phyloP scores from a whole-genome alignment of 2,113 vertebrate genomes.

The Petrocephalus microphthalmus region DNA sequence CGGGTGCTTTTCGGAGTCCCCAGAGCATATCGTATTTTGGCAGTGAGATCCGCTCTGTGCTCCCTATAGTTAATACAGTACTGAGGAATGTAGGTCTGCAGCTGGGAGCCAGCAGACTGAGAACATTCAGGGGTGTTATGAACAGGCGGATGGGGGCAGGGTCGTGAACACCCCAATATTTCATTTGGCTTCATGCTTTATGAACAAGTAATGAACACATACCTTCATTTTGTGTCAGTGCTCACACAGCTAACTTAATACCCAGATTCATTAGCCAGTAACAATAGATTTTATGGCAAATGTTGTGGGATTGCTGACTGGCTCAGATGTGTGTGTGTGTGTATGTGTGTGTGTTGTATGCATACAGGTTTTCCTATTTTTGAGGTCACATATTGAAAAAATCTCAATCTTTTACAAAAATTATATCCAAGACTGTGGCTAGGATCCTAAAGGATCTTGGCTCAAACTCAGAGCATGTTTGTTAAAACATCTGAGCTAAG shows the following conservation, averaged over 20 bases:
- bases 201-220: neutral
- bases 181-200: neutral
- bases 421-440: neutral
- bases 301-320: neutral
- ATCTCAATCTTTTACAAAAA: neutral
- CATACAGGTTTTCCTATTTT: neutral
- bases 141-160: slow-evolving; percentile 16
- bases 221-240: neutral
- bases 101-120: slow-evolving; percentile 38
- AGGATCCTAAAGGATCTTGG: neutral
- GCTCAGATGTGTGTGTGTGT: neutral
- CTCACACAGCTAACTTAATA: neutral
- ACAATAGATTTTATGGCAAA: neutral
- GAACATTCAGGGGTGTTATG: slow-evolving; percentile 29
- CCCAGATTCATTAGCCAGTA: neutral
- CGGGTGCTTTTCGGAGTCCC: slow-evolving; percentile 61
- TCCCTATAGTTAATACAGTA: slow-evolving; percentile 47
- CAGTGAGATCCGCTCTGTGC: slow-evolving; percentile 79
- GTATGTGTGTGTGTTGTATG: neutral
- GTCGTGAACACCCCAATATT: neutral
- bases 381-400: neutral
- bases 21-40: slow-evolving; percentile 78
- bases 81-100: slow-evolving; percentile 50
- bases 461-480: neutral
- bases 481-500: neutral